Percentiles rank a stretch among this genome's conserved stretches.
Conservation (phyloP, 2,113 vertebrate species). For the Sylvilagus bachmani region DNA sequence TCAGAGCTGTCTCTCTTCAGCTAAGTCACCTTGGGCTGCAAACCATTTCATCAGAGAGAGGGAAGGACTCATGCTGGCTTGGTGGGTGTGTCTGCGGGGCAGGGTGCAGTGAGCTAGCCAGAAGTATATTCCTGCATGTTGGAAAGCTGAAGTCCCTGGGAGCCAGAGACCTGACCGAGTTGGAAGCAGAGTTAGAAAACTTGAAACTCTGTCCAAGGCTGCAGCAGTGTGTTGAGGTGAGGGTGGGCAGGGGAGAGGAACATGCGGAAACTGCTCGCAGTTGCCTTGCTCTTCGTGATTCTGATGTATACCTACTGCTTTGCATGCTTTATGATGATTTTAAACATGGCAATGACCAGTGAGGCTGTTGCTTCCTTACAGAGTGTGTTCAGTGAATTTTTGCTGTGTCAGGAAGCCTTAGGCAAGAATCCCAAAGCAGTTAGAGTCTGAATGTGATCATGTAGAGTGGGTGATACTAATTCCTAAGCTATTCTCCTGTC, state of each 20-base stretch:
- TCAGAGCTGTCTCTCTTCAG: background rate
- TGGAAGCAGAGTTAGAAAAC: conserved; percentile 20
- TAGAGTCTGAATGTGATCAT: background rate
- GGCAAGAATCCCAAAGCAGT: background rate
- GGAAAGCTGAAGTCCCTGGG: background rate
- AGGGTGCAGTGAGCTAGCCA: background rate
- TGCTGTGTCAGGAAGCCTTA: background rate
- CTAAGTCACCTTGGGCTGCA: background rate
- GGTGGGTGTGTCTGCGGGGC: background rate
- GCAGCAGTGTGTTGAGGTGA: background rate
- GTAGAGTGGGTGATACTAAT: background rate
- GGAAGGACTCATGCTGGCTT: background rate
- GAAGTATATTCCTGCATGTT: background rate
- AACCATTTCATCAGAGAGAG: background rate
- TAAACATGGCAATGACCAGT: conserved; percentile 18
- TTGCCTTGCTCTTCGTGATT: background rate
- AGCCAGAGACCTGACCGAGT: background rate
- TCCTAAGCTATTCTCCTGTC: background rate
- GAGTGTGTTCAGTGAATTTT: background rate
- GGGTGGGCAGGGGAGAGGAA: background rate
- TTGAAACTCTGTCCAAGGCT: background rate
- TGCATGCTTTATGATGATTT: background rate
- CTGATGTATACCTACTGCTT: background rate
- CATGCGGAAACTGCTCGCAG: background rate
- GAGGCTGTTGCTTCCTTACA: background rate